Conservation (phyloP, 1,140 invertebrate genomes). For the Drosophila fuyamai region DNA sequence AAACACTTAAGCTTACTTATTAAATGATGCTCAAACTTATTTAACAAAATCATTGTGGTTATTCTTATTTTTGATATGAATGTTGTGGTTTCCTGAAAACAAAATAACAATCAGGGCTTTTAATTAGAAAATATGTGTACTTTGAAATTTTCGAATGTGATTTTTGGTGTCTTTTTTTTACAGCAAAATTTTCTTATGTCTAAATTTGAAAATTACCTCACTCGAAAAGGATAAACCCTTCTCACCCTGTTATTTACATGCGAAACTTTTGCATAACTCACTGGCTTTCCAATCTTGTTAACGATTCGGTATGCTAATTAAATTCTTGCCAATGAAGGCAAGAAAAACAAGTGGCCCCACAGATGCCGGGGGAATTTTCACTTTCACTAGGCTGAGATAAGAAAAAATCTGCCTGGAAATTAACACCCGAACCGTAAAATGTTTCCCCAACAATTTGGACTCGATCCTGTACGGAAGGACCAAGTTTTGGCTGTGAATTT, state of each 20-base stretch:
- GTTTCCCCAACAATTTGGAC: conserved; percentile 52
- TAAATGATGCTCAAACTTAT: not conserved
- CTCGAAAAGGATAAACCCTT: conserved; percentile 11
- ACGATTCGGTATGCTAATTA: conserved; percentile 78
- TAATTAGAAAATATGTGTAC: too few species aligned
- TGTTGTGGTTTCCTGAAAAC: too few species aligned
- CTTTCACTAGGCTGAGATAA: conserved; percentile 46
- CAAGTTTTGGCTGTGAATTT: conserved; percentile 62
- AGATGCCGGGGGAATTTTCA: conserved; percentile 30
- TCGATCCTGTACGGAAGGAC: conserved; percentile 43
- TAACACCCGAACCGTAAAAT: conserved; percentile 75
- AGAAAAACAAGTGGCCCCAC: conserved; percentile 43
- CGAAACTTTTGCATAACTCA: conserved; percentile 67
- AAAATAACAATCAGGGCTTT: too few species aligned
- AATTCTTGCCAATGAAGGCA: conserved; percentile 68
- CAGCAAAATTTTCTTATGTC: not conserved
- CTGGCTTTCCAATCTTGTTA: conserved; percentile 73
- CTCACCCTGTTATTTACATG: conserved; percentile 4
- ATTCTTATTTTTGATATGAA: not conserved
- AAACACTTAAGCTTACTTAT: not conserved
- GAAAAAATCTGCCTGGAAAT: conserved; percentile 62
- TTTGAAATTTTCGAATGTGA: not conserved
- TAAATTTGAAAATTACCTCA: conserved; percentile 2
- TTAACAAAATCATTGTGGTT: not conserved
- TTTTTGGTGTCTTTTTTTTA: not conserved